Evolutionary conservation across 1,140 invertebrate genomes (phyloP).

Genomic region (Penaeus chinensis): DNA sequence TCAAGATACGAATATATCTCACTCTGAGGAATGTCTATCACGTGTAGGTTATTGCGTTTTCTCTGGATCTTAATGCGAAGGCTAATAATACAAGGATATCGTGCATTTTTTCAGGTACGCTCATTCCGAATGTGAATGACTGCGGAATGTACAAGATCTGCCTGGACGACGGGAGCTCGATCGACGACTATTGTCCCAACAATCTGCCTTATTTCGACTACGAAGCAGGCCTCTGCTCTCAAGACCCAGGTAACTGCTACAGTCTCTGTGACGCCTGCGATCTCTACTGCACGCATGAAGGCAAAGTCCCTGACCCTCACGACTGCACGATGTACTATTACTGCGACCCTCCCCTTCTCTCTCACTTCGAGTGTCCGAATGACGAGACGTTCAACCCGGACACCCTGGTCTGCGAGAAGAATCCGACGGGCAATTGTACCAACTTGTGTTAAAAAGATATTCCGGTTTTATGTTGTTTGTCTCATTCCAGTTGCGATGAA

Average conservation of each 20-base stretch:
- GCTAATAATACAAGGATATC: background rate
- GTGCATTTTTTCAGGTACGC: background rate
- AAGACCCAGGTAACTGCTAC: constrained; percentile 2
- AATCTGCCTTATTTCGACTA: background rate
- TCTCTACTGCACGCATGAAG: constrained; percentile 24
- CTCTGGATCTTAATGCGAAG: too few relatives aligned
- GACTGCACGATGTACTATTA: constrained; percentile 40
- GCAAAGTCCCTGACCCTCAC: constrained; percentile 21
- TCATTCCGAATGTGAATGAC: background rate
- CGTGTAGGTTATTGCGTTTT: too few relatives aligned
- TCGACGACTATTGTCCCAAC: background rate
- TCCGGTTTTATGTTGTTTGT: too few relatives aligned
- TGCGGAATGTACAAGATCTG: constrained; percentile 31
- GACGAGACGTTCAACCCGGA: constrained; percentile 1
- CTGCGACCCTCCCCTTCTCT: constrained; percentile 28
- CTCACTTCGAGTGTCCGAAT: constrained; percentile 21
- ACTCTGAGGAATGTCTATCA: too few relatives aligned
- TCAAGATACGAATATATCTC: too few relatives aligned
- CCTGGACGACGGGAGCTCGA: background rate
- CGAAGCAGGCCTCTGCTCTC: background rate
- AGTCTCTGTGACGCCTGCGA: constrained; percentile 29
- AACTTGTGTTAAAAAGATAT: too few relatives aligned
- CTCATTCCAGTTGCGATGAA: too few relatives aligned
- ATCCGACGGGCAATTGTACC: too few relatives aligned
- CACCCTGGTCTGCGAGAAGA: background rate